phyloP scores from a whole-genome alignment of 2,113 vertebrate genomes.

The Ibidorhyncha struthersii region DNA sequence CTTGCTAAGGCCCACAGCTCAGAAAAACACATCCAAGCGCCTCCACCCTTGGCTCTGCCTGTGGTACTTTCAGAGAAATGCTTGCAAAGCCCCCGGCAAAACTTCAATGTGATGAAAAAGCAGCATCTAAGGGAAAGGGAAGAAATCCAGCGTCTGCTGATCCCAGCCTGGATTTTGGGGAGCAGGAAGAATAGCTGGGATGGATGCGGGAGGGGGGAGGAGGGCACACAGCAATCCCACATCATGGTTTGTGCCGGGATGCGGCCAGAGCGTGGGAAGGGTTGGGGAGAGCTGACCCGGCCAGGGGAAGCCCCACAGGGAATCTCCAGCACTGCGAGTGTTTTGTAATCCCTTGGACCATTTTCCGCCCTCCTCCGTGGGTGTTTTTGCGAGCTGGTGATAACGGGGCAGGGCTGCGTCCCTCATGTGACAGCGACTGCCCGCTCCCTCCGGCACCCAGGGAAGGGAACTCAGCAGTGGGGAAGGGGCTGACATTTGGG shows the following conservation, averaged over 20 bases:
- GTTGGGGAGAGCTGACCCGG: rapidly evolving
- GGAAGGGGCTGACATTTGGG: not conserved
- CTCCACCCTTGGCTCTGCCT: not conserved
- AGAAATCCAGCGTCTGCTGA: rapidly evolving
- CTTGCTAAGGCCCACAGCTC: not conserved
- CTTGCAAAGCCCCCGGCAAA: not conserved
- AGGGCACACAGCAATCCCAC: no score
- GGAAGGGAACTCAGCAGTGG: not conserved
- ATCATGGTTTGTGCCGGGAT: rapidly evolving
- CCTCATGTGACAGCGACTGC: not conserved
- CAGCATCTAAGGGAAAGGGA: not conserved
- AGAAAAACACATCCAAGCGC: not conserved
- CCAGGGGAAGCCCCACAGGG: not conserved
- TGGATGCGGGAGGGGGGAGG: no score
- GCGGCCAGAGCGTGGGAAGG: not conserved
- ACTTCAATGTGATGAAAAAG: not conserved
- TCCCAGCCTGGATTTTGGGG: not conserved
- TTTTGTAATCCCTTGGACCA: conserved; percentile 18
- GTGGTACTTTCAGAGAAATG: not conserved
- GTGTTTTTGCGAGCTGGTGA: not conserved
- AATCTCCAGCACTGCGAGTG: not conserved
- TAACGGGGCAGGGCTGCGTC: not conserved
- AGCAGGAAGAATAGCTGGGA: not conserved
- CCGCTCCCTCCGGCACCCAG: not conserved
- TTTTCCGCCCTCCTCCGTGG: not conserved